Evolutionary conservation across 1,140 invertebrate species (phyloP).

Genomic region (Drosophila grimshawi): DNA sequence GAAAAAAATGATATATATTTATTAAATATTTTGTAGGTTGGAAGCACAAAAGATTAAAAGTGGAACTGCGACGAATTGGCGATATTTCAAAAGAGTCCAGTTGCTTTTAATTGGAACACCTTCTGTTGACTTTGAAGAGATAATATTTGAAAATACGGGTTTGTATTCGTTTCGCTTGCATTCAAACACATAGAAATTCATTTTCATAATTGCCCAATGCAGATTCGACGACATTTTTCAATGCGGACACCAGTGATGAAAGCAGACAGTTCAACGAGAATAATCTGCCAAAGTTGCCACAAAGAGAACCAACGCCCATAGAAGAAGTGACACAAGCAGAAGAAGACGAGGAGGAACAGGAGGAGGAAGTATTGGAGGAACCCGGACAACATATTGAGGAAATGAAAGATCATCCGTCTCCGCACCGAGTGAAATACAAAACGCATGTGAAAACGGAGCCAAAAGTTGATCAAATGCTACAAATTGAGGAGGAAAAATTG

Average conservation of each 20-base stretch:
- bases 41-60: conserved; percentile 41
- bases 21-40: conserved; percentile 15
- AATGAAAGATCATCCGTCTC: not conserved
- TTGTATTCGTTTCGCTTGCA: not conserved
- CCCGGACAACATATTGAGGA: not conserved
- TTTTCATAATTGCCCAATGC: not conserved
- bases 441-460: not conserved
- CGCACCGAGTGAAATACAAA: not conserved
- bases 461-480: conserved; percentile 20
- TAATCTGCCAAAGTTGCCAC: not conserved
- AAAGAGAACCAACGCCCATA: not conserved
- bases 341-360: not conserved
- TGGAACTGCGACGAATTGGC: conserved; percentile 50
- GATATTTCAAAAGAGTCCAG: conserved; percentile 54
- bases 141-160: conserved; percentile 45
- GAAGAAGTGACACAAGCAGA: not conserved
- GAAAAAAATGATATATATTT: not conserved
- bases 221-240: conserved; percentile 20
- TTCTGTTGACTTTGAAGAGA: conserved; percentile 53
- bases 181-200: not conserved
- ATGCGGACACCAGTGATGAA: conserved; percentile 19
- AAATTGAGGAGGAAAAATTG: conserved; percentile 65
- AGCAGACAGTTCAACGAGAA: not conserved
- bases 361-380: not conserved
- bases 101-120: conserved; percentile 36